These are phyloP conservation scores for Drosophila nigritarsus DNA, from an alignment of 2,888 invertebrate genomes.

Conservation along the genomic window DNA sequence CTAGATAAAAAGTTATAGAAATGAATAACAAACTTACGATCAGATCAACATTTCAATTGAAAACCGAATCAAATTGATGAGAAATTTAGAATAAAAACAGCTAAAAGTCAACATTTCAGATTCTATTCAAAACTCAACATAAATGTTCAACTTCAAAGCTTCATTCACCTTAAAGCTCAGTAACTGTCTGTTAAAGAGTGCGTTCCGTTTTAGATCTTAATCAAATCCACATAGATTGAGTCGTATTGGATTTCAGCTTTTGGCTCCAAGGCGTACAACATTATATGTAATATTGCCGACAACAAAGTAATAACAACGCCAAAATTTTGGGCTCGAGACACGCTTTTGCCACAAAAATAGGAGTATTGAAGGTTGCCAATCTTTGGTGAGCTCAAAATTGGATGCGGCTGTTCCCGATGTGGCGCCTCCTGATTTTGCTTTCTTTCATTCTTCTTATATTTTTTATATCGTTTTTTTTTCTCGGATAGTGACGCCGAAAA, in stretches of 20 bases:
- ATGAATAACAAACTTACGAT: neutral
- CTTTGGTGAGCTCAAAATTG: neutral
- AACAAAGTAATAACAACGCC: slow-evolving; percentile 39
- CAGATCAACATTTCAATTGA: neutral
- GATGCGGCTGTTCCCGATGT: slow-evolving; percentile 7
- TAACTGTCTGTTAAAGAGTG: neutral
- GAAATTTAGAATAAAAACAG: neutral
- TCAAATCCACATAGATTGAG: slow-evolving; percentile 18
- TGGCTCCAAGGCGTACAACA: slow-evolving; percentile 28
- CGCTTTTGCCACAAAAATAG: neutral
- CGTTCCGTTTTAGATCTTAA: neutral
- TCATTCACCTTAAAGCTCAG: neutral
- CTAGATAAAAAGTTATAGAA: accelerated
- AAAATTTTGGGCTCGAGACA: slow-evolving; percentile 12
- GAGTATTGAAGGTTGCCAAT: neutral
- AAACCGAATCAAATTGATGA: neutral
- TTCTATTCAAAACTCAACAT: neutral
- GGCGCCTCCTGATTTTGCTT: slow-evolving; percentile 49
- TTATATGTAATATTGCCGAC: slow-evolving; percentile 36
- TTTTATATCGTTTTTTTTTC: neutral
- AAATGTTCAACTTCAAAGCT: neutral
- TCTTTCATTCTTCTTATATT: neutral
- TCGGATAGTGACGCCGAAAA: slow-evolving; percentile 61
- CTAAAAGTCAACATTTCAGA: neutral
- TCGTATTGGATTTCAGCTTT: slow-evolving; percentile 28